Evolutionary conservation across 2,797 vertebrate genomes (phyloP).

Genomic region (Selene dorsalis): DNA sequence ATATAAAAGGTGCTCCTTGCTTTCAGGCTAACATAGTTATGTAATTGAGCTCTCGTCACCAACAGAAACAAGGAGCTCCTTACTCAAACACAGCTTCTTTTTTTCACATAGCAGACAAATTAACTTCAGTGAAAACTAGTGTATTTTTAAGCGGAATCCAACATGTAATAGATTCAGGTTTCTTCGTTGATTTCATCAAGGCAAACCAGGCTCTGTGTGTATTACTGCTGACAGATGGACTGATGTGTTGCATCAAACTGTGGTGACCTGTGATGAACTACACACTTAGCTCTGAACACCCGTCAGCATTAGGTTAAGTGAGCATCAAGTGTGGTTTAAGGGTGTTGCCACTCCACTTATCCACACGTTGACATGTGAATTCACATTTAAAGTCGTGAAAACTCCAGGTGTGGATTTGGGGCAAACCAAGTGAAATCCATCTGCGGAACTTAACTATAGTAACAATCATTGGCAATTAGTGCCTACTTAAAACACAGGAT

Average conservation of each 20-base stretch:
- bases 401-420: not conserved
- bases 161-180: not conserved
- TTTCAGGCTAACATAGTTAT: not conserved
- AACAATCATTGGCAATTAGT: not conserved
- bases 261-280: not conserved
- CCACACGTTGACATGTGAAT: not conserved
- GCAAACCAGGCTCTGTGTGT: not conserved
- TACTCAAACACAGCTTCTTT: not conserved
- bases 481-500: not conserved
- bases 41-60: not conserved
- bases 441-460: not conserved
- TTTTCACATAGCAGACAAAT: not conserved
- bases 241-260: constrained; percentile 2
- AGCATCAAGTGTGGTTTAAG: not conserved
- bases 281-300: constrained; percentile 11
- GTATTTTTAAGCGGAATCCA: not conserved
- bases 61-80: not conserved
- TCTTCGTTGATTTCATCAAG: not conserved
- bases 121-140: too few relatives aligned
- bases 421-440: not conserved
- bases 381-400: too few relatives aligned
- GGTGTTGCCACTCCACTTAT: not conserved
- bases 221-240: not conserved
- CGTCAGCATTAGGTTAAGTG: constrained; percentile 3
- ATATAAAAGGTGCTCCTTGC: not conserved